Evolutionary conservation across 2,113 vertebrate genomes (phyloP).

Genomic region (Thalassoma bifasciatum): DNA sequence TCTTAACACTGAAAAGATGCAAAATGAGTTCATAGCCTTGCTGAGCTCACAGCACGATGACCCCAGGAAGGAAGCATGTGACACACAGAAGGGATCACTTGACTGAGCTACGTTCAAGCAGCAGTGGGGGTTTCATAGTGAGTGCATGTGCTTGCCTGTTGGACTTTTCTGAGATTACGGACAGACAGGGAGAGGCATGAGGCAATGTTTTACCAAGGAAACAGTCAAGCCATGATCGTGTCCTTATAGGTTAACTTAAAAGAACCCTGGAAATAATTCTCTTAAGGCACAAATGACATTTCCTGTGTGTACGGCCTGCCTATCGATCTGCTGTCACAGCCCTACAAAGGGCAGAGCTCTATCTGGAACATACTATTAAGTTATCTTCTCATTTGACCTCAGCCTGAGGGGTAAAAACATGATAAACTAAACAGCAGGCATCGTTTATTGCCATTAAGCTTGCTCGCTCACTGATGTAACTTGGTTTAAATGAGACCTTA

Average conservation of each 20-base stretch:
- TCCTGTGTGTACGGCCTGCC: conserved; percentile 42
- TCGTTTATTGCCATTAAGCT: conserved; percentile 52
- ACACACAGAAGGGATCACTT: conserved; percentile 71
- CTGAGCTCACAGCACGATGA: conserved; percentile 30
- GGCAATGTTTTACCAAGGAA: conserved; percentile 20
- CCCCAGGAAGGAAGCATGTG: conserved; percentile 72
- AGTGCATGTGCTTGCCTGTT: conserved; percentile 14
- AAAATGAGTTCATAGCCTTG: conserved; percentile 14
- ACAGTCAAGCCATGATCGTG: conserved; percentile 13
- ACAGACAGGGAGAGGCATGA: neutral
- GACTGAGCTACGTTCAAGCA: conserved; percentile 60
- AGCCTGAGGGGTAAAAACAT: conserved; percentile 74
- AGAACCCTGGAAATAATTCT: conserved; percentile 40
- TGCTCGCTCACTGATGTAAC: conserved; percentile 25
- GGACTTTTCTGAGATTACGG: conserved; percentile 22
- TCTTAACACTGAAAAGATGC: neutral
- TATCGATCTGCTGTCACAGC: conserved; percentile 55
- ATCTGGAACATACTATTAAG: conserved; percentile 69
- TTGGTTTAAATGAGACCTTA: conserved; percentile 53
- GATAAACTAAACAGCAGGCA: conserved; percentile 72
- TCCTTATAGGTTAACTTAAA: conserved; percentile 42
- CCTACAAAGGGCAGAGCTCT: conserved; percentile 75
- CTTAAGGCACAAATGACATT: conserved; percentile 57
- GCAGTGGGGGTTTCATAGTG: conserved; percentile 16
- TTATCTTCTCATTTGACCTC: conserved; percentile 75